Percentiles rank a stretch among this genome's conserved stretches.
Evolutionary conservation across 2,888 invertebrate species (phyloP).

Genomic region (Chaitophorus viminalis): DNA sequence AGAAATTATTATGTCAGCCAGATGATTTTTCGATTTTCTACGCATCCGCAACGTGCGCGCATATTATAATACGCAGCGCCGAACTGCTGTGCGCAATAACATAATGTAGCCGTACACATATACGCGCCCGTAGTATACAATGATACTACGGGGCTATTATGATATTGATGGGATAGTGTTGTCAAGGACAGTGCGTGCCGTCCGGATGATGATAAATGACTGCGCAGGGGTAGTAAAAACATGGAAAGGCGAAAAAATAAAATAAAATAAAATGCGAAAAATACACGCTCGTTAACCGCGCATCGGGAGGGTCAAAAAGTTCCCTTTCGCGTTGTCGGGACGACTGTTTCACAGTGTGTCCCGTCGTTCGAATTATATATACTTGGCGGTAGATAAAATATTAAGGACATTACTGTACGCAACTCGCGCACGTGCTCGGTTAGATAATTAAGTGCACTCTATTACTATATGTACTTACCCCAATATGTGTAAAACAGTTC

Average conservation of each 20-base stretch:
- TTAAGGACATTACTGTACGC: not conserved
- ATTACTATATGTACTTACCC: too few species aligned
- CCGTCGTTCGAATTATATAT: conserved; percentile 48
- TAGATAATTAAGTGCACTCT: too few species aligned
- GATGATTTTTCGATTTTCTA: conserved; percentile 57
- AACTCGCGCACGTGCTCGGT: not conserved
- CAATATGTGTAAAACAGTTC: too few species aligned
- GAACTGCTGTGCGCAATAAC: not conserved
- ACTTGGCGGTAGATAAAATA: conserved; percentile 8
- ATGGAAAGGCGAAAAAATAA: conserved; percentile 28
- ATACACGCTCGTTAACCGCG: conserved; percentile 59
- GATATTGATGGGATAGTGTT: conserved; percentile 59
- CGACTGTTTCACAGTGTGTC: conserved; percentile 57
- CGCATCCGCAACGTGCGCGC: not conserved
- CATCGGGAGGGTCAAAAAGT: conserved; percentile 57
- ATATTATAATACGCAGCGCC: too few species aligned
- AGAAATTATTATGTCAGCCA: conserved; percentile 38
- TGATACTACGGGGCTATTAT: conserved; percentile 60
- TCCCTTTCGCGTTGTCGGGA: conserved; percentile 54
- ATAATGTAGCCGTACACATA: not conserved
- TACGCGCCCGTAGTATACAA: too few species aligned
- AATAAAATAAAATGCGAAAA: conserved; percentile 22
- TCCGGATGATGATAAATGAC: conserved; percentile 58
- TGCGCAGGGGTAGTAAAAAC: conserved; percentile 23
- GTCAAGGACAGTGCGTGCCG: conserved; percentile 58